Conservation (phyloP, 2,797 vertebrate species). For the Rhyacichthys aspro region DNA sequence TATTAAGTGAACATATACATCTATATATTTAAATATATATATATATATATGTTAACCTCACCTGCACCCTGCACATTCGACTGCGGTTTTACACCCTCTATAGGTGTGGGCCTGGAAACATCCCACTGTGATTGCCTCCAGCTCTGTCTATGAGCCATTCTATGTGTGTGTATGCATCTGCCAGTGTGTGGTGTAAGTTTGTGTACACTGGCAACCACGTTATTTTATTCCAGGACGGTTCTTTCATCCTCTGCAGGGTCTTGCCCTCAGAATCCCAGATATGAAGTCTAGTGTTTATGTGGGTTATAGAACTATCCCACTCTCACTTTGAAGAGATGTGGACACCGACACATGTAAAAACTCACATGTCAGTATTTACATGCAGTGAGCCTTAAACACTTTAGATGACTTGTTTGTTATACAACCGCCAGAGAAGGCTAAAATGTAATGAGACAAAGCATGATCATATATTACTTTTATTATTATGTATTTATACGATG, state of each 20-base stretch:
- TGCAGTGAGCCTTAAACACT: conserved; percentile 16
- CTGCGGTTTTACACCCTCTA: conserved; percentile 69
- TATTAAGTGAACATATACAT: conserved; percentile 24
- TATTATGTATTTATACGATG: no score
- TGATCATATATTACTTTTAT: no score
- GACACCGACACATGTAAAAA: conserved; percentile 58
- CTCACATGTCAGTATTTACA: conserved; percentile 43
- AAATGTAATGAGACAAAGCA: no score
- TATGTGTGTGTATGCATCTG: conserved; percentile 53
- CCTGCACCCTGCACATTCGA: conserved; percentile 66
- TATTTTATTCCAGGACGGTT: conserved; percentile 78
- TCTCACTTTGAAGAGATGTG: conserved; percentile 68
- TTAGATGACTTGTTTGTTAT: not conserved
- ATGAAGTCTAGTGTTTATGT: conserved; percentile 79
- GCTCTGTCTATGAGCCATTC: conserved; percentile 88
- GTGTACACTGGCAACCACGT: conserved; percentile 83
- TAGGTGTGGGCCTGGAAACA: conserved; percentile 84
- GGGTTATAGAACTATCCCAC: conserved; percentile 66
- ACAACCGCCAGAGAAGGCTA: no score
- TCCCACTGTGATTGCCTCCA: conserved; percentile 83
- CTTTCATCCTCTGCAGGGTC: conserved; percentile 88
- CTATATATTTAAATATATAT: no score
- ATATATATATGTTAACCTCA: conserved; percentile 78
- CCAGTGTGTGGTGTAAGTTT: conserved; percentile 41
- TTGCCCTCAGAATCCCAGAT: conserved; percentile 68